These are phyloP conservation scores for Thomomys bottae DNA, from an alignment of 2,113 vertebrate species.

Conservation along the genomic window DNA sequence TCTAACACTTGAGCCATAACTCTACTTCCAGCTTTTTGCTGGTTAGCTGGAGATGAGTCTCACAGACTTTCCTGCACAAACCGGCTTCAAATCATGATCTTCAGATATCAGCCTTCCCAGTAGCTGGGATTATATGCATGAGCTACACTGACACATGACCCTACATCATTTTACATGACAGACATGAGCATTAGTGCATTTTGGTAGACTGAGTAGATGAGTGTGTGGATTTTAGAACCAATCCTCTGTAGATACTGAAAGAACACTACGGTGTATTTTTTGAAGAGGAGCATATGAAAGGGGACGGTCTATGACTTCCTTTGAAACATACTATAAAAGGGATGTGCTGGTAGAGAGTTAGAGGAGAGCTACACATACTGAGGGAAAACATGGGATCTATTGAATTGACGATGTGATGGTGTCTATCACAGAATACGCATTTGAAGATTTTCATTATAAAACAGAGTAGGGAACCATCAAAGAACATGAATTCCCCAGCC, in stretches of 20 bases:
- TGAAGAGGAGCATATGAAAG: accelerated
- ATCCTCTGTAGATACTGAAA: neutral
- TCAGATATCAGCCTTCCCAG: too few relatives aligned
- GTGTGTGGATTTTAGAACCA: neutral
- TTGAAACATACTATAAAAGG: accelerated
- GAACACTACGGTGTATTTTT: accelerated
- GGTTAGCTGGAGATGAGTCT: too few relatives aligned
- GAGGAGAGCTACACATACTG: neutral
- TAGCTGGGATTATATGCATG: too few relatives aligned
- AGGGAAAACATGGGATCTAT: too few relatives aligned
- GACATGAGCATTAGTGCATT: neutral
- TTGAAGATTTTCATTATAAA: neutral
- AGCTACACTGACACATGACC: too few relatives aligned
- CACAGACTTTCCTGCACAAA: too few relatives aligned
- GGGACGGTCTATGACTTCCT: neutral
- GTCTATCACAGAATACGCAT: accelerated
- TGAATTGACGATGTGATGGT: accelerated
- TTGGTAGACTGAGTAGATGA: too few relatives aligned
- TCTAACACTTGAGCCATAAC: too few relatives aligned
- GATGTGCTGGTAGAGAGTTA: accelerated
- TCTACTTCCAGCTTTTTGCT: too few relatives aligned
- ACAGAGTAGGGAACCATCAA: neutral
- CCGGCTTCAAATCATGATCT: too few relatives aligned
- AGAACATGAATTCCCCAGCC: neutral
- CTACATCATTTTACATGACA: neutral